Evolutionary conservation across 1,140 invertebrate species (phyloP).

Genomic region (Melanaphis sacchari): DNA sequence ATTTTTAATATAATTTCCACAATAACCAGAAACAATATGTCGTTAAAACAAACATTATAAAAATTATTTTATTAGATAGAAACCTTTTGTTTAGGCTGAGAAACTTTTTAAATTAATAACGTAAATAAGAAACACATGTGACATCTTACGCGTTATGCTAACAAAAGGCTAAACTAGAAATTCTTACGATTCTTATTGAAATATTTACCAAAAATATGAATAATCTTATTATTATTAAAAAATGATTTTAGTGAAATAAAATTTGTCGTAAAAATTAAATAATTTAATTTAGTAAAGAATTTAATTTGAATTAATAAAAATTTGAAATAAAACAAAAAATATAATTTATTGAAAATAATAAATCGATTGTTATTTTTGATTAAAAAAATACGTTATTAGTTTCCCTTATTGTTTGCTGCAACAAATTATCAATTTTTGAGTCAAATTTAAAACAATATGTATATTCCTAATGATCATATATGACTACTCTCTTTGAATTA

Average conservation of each 20-base stretch:
- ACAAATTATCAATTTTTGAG: neutral
- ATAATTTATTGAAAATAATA: neutral
- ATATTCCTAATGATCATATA: too few species aligned
- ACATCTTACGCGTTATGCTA: neutral
- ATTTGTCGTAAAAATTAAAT: neutral
- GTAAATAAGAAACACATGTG: neutral
- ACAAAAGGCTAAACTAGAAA: neutral
- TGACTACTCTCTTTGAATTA: neutral
- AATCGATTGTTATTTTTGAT: neutral
- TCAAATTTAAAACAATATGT: neutral
- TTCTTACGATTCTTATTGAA: neutral
- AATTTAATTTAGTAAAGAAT: neutral
- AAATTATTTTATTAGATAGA: neutral
- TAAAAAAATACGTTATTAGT: neutral
- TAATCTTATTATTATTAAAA: neutral
- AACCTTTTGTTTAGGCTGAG: neutral
- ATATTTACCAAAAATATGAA: neutral
- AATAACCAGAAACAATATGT: neutral
- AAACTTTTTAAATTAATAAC: slow-evolving; percentile 34
- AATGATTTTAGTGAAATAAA: neutral
- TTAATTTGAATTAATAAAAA: neutral
- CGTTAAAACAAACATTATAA: neutral
- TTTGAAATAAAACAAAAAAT: neutral
- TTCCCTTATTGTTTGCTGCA: neutral
- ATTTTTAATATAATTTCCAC: neutral